Percentiles rank a stretch among this genome's conserved stretches.
Conservation (phyloP, 1,140 invertebrate genomes). For the Polypedilum pembai region DNA sequence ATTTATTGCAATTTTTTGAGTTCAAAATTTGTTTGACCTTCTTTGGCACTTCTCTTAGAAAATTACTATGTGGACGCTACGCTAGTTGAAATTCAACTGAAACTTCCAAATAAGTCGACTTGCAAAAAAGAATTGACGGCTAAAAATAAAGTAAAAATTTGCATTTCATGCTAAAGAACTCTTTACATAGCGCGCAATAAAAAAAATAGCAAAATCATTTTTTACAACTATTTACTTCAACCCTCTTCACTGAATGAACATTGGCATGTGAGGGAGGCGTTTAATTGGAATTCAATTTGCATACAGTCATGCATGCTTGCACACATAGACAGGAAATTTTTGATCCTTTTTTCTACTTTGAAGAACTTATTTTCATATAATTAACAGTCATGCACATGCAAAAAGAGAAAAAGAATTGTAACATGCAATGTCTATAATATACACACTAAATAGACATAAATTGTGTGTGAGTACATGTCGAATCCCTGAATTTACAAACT, state of each 20-base stretch:
- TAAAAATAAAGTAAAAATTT: slow-evolving; percentile 8
- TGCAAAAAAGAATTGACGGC: not conserved
- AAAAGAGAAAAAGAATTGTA: not conserved
- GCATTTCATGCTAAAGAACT: slow-evolving; percentile 6
- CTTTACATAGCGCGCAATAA: not conserved
- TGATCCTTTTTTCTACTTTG: not conserved
- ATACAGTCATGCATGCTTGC: not conserved
- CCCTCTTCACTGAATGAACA: not conserved
- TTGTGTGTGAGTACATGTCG: not conserved
- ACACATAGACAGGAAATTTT: too few relatives aligned
- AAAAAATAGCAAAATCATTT: slow-evolving; percentile 14
- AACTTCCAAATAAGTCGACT: not conserved
- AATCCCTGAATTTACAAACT: not conserved
- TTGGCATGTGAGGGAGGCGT: not conserved
- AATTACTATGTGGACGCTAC: not conserved
- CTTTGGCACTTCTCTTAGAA: too few relatives aligned
- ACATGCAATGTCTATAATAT: not conserved
- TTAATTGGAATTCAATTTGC: slow-evolving; percentile 25
- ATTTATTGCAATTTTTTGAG: too few relatives aligned
- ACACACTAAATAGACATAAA: not conserved
- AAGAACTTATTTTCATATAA: not conserved
- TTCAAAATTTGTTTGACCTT: too few relatives aligned
- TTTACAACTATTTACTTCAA: not conserved
- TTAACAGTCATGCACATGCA: not conserved
- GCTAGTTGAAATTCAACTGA: slow-evolving; percentile 6